Evolutionary conservation across 2,888 invertebrate genomes (phyloP).

Genomic region (Gymnosoma rotundatum): DNA sequence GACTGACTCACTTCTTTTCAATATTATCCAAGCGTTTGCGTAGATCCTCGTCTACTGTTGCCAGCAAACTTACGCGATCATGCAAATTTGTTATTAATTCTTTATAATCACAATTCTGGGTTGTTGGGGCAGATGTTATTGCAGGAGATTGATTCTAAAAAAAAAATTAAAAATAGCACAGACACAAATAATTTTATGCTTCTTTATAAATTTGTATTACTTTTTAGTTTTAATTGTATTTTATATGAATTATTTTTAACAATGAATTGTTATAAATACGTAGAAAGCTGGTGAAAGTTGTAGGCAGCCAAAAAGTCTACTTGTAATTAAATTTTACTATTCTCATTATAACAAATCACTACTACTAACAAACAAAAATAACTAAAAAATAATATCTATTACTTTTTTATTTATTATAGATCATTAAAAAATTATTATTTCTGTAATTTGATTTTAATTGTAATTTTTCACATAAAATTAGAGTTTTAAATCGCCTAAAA

Average conservation of each 20-base stretch:
- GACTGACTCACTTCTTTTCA: constrained; percentile 81
- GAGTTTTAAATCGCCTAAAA: background rate
- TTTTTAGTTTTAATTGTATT: constrained; percentile 10
- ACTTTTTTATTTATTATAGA: too few relatives aligned
- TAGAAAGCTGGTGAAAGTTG: too few relatives aligned
- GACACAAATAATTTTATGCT: constrained; percentile 18
- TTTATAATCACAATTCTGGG: constrained; percentile 73
- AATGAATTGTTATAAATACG: too few relatives aligned
- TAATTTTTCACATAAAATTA: background rate
- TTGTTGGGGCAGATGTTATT: constrained; percentile 1
- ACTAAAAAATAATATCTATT: background rate
- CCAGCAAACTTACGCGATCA: constrained; percentile 80
- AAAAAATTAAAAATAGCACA: background rate
- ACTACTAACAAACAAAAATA: too few relatives aligned
- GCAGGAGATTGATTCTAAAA: constrained; percentile 63
- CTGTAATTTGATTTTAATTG: too few relatives aligned
- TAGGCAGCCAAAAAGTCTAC: too few relatives aligned
- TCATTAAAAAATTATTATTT: too few relatives aligned
- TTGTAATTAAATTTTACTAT: too few relatives aligned
- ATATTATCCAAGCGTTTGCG: constrained; percentile 79
- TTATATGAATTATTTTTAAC: too few relatives aligned
- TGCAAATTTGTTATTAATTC: constrained; percentile 78
- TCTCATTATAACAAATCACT: too few relatives aligned
- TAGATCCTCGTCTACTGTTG: constrained; percentile 80
- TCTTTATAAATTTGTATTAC: constrained; percentile 1